A percentile compares a stretch with the other conserved stretches of the same genome.
phyloP scores from a whole-genome alignment of 2,113 vertebrate genomes.

The Carassius gibelio region DNA sequence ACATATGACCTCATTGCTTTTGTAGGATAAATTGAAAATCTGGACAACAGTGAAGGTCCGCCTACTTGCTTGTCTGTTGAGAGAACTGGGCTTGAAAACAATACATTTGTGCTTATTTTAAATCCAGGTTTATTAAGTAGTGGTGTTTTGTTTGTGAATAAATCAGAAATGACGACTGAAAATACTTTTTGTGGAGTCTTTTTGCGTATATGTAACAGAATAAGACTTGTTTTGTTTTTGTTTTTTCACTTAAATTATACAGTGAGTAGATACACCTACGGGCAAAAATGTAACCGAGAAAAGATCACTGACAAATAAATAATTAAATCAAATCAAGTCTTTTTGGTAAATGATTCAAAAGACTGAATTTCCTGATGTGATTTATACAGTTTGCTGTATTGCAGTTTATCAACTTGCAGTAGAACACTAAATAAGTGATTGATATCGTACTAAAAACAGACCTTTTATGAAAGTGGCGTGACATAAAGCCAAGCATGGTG shows the following conservation, averaged over 20 bases:
- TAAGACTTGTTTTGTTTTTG: not conserved
- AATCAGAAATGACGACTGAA: not conserved
- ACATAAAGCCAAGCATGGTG: too few species aligned
- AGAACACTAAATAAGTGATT: not conserved
- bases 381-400: not conserved
- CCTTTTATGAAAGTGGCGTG: not conserved
- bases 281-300: not conserved
- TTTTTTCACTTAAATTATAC: too few species aligned
- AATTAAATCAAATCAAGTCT: not conserved
- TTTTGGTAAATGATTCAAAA: not conserved
- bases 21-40: not conserved
- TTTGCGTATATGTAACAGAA: not conserved
- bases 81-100: not conserved
- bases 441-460: not conserved
- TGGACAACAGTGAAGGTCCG: not conserved
- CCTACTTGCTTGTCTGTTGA: not conserved
- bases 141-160: not conserved
- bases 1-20: not conserved
- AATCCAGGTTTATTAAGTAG: not conserved
- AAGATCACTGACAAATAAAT: not conserved
- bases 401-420: not conserved
- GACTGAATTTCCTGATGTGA: not conserved
- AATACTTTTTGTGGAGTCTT: not conserved
- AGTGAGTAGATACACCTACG: not conserved
- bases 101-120: not conserved